Conservation (phyloP, 2,113 vertebrate species). For the Alligator mississippiensis region DNA sequence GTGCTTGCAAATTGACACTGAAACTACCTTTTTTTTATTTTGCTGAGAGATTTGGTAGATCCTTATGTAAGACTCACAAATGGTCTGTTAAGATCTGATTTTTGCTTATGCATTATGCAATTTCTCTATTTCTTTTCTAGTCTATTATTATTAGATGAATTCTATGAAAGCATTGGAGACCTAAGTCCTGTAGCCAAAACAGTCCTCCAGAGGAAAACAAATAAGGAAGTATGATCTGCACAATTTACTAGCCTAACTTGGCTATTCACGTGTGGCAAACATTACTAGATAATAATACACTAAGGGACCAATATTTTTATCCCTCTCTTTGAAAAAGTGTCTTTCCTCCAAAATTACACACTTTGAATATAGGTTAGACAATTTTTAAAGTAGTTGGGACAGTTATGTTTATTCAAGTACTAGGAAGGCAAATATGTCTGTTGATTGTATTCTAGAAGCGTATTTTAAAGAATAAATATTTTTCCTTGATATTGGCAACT, state of each 20-base stretch:
- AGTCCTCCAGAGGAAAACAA: not conserved
- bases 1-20: slow-evolving; percentile 11
- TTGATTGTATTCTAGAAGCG: not conserved
- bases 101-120: not conserved
- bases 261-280: not conserved
- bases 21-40: not conserved
- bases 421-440: not conserved
- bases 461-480: not conserved
- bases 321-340: not conserved
- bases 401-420: not conserved
- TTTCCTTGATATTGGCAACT: not conserved
- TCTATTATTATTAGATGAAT: not conserved
- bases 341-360: not conserved
- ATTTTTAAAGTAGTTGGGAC: not conserved
- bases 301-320: not conserved
- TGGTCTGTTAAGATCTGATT: not conserved
- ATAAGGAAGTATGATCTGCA: not conserved
- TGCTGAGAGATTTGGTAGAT: not conserved
- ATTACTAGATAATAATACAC: not conserved
- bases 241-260: not conserved
- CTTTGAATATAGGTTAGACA: not conserved
- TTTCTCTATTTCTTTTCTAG: not conserved
- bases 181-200: not conserved
- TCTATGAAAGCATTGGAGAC: not conserved
- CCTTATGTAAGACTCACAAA: slow-evolving; percentile 3